Conservation (phyloP, 1,140 invertebrate species). For the Drosophila nasuta region DNA sequence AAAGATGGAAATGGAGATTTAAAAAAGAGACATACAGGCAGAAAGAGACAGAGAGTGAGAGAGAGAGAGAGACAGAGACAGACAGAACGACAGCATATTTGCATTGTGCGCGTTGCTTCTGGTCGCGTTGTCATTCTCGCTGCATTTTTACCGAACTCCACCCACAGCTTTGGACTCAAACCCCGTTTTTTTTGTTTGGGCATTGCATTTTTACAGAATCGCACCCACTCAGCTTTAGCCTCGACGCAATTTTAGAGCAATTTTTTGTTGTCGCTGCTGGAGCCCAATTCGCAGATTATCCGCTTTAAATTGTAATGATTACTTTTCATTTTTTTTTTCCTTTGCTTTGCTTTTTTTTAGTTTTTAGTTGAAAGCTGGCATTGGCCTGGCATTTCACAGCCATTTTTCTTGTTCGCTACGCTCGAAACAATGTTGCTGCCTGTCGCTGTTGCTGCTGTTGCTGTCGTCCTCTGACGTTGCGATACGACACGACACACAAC, state of each 20-base stretch:
- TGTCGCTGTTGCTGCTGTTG: constrained; percentile 54
- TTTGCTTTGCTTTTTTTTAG: constrained; percentile 12
- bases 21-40: constrained; percentile 8
- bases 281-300: constrained; percentile 76
- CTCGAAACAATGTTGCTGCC: constrained; percentile 76
- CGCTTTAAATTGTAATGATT: constrained; percentile 83
- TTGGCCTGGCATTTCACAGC: constrained; percentile 75
- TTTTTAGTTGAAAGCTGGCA: constrained; percentile 44
- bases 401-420: constrained; percentile 78
- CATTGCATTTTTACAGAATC: neutral
- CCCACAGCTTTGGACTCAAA: constrained; percentile 24
- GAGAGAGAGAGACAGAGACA: neutral
- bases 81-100: constrained; percentile 64
- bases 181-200: neutral
- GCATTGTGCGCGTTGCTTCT: constrained; percentile 57
- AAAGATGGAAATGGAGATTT: constrained; percentile 11
- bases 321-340: constrained; percentile 58
- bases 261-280: constrained; percentile 54
- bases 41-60: constrained; percentile 6
- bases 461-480: neutral
- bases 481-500: neutral
- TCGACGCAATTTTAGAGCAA: constrained; percentile 57
- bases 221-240: neutral
- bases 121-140: constrained; percentile 43
- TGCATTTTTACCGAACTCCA: constrained; percentile 54